Evolutionary conservation across 2,888 invertebrate species (phyloP), one percentile per base, ranked within the genome.

Genomic region (Acanthosepion lycidas): DNA sequence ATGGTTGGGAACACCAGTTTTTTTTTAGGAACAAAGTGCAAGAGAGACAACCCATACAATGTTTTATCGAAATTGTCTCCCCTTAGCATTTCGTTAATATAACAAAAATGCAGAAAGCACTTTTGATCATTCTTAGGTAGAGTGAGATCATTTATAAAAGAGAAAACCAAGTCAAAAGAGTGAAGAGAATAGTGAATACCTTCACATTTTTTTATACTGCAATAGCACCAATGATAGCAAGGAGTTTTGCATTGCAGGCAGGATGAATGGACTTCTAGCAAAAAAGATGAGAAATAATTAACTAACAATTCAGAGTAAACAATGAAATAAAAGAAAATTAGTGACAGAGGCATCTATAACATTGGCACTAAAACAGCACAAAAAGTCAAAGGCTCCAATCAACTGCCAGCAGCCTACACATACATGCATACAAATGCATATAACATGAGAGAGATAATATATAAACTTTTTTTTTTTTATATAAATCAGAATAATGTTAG

Each of bases 201-300:
- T 93, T 93, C 53, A 53, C 53, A 93, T 49, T 93, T 49, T 93
- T 93, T 93, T 42, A 93, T 53, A 49, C 93, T 93, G 93, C 93
- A 93, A 93, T 93, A 93, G 93, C 93, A 93, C 93, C 93, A 93
- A 49, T 93, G 51, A 93, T 93, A 93, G 93, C 93, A 93, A 53
- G 93, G 93, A 93, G 49, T 53, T 53, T 93, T 51, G 93, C 93
- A 93, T 53, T 93, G 53, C 51, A 93, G 93, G 53, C 93, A 93
- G 28, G 93, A 93, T n/a, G 93, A 93, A 49, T n/a, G 93, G 49
- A 51, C 49, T 49, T 93, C 93, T 93, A 93, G 93, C n/a, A 93
- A 93, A 93, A 53, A 93, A 51, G 92, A 92, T 18, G 53, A 78
- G 78, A 78, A 78, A 78, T n/a, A 33, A 33, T n/a, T 78, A 33